Percentiles rank a stretch among this genome's conserved stretches.
These are phyloP conservation scores for Centropyge bicolor DNA, from an alignment of 2,797 vertebrate genomes.

Conservation along the genomic window DNA sequence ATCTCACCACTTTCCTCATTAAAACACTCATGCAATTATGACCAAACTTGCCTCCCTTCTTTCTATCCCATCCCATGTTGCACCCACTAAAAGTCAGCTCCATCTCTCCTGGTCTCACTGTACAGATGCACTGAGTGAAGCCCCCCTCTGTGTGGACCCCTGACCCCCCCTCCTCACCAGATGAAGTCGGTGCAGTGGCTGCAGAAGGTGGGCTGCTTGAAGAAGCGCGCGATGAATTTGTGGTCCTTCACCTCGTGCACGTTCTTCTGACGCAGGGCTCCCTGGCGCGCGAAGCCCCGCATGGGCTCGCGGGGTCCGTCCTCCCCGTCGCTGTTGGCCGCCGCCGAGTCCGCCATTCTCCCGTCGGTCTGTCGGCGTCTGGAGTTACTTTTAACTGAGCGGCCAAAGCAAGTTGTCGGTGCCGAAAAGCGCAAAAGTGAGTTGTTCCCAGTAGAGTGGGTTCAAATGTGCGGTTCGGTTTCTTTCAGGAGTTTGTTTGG, in stretches of 20 bases:
- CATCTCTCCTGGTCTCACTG: too few relatives aligned
- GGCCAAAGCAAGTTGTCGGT: slow-evolving; percentile 28
- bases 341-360: slow-evolving; percentile 80
- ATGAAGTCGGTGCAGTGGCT: slow-evolving; percentile 99
- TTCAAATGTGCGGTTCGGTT: not conserved
- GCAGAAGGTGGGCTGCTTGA: slow-evolving; percentile 97
- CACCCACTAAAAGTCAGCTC: too few relatives aligned
- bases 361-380: not conserved
- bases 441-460: not conserved
- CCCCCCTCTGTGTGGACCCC: too few relatives aligned
- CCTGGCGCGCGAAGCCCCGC: slow-evolving; percentile 91
- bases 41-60: not conserved
- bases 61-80: not conserved
- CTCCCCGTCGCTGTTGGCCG: slow-evolving; percentile 87
- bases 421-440: not conserved
- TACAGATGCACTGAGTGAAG: too few relatives aligned
- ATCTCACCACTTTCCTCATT: not conserved
- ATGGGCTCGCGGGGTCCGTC: slow-evolving; percentile 84
- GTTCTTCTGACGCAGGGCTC: slow-evolving; percentile 96
- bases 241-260: slow-evolving; percentile 96
- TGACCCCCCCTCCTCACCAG: slow-evolving; percentile 85
- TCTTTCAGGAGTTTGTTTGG: slow-evolving; percentile 13
- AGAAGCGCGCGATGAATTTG: slow-evolving; percentile 95
- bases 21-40: not conserved
- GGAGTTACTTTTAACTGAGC: not conserved